Percentiles rank a stretch among this genome's conserved stretches.
Evolutionary conservation across 2,113 vertebrate genomes (phyloP).

Genomic region (Gambusia affinis): DNA sequence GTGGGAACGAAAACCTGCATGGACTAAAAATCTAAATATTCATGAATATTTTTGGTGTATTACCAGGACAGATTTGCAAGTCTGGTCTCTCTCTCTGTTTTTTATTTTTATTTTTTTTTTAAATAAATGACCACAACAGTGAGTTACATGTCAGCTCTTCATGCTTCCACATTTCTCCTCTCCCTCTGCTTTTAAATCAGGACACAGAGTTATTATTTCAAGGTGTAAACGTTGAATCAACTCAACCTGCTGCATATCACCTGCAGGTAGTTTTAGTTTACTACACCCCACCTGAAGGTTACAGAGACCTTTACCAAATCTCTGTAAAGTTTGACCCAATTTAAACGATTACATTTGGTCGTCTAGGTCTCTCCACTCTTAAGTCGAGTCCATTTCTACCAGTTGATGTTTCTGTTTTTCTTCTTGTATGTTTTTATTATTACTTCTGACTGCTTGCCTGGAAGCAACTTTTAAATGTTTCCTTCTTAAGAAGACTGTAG

Average conservation of each 20-base stretch:
- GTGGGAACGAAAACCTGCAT: background rate
- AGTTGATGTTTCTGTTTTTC: background rate
- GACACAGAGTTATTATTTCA: conserved; percentile 40
- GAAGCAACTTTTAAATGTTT: background rate
- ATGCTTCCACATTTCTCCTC: conserved; percentile 6
- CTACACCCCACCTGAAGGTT: background rate
- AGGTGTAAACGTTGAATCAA: conserved; percentile 55
- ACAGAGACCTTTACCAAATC: background rate
- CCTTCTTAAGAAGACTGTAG: background rate
- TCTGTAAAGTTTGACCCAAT: no score
- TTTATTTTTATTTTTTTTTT: background rate
- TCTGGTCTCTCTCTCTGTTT: background rate
- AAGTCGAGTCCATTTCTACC: background rate
- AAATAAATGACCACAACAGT: background rate
- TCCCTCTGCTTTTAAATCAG: background rate
- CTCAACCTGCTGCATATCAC: background rate
- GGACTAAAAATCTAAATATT: background rate
- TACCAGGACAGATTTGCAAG: background rate
- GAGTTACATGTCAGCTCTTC: background rate
- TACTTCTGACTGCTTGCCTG: background rate
- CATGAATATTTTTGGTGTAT: background rate
- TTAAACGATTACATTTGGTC: no score
- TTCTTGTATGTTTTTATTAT: background rate
- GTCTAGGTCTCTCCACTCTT: background rate
- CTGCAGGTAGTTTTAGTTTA: background rate